Base-by-base conservation (phyloP, 2,888 invertebrate species). In the Arrhopalites spinosus region DNA sequence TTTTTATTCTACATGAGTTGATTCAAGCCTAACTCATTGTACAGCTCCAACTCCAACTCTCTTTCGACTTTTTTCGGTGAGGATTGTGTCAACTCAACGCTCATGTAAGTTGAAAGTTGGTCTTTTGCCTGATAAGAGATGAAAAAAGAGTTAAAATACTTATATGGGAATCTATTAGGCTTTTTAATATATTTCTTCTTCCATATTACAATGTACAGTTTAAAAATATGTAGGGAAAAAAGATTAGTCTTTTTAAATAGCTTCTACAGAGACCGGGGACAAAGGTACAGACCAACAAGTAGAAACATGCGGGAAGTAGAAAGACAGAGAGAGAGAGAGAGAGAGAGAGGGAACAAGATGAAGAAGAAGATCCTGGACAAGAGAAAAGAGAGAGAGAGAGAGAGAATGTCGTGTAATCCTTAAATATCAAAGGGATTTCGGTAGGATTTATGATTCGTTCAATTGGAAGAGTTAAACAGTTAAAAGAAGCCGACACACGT, bases 401-500 rank as follows among this genome's bases (percentile, higher is more conserved):
- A 27, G 36, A 36, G 36, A 11, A 36, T 59, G 59, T 66, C 66
- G 66, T 66, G 66, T 66, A 66, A 59, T 59, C 59, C 59, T 59
- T 59, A 59, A 43, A 66, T 66, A 66, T 43, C 43, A 66, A 66
- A 66, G 66, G 66, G 45, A 66, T 66, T n/a, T 20, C 64, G 11
- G 66, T 66, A 66, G 66, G 66, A 66, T 66, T 66, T 66, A 66
- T 66, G 66, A 45, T 45, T 17, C 17, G 43, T 66, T 23, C 66
- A 66, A 66, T 43, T 43, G 25, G 66, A 25, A 66, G 43, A 66
- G 43, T 66, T 29, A 30, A 64, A 64, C n/a, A 64, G 64, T 64
- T 66, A 45, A 66, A 66, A 66, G 66, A 25, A n/a, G 45, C 66
- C 66, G 66, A 43, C 43, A 64, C 27, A 13, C n/a, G 45, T 59